Evolutionary conservation across 2,113 vertebrate species (phyloP), one percentile per base, ranked within the genome.

Genomic region (Entomyzon cyanotis): DNA sequence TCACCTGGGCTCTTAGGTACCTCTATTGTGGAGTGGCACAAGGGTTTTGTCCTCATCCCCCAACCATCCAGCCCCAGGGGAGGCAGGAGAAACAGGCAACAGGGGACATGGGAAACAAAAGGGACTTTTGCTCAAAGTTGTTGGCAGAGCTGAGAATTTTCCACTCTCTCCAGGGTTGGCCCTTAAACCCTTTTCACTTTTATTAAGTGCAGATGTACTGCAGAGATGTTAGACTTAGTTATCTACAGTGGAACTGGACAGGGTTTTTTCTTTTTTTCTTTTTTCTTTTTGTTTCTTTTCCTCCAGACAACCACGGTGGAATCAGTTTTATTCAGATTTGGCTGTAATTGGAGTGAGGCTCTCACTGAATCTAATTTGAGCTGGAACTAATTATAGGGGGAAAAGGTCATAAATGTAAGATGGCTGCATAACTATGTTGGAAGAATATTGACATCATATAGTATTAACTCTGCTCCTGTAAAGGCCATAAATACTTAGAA

Each of bases 331-430:
- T 97, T 97, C 97, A 97, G 97, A 97, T 98, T 97, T 97, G 93
- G 81, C 94, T 95, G 95, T 98, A 98, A 98, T 97, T 98, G 97
- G 96, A 98, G 95, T 3, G 47, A 96, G 91, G 96, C 95, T 96
- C 97, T 98, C 89, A 93, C 88, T 92, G 97, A 98, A 97, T 97
- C 96, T 98, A 98, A 98, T 98, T 98, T 98, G 97, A 97, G 96
- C 93, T 98, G 96, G 92, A 98, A 96, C 97, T 98, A 98, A 98
- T 98, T 98, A 97, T 73, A 91, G 92, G 94, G 89, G 94, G 93
- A 97, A 98, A 98, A 98, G 97, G 97, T 98, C 97, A 98, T 87
- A 93, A 96, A 96, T 97, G 94, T 96, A 96, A 96, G 93, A 96
- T 21, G 56, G 88, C 89, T 96, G 87, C 89, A 92, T 92, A 97